A percentile compares a stretch with the other conserved stretches of the same genome.
phyloP scores from a whole-genome alignment of 2,888 invertebrate species.

The Ormyrus nitidulus region DNA sequence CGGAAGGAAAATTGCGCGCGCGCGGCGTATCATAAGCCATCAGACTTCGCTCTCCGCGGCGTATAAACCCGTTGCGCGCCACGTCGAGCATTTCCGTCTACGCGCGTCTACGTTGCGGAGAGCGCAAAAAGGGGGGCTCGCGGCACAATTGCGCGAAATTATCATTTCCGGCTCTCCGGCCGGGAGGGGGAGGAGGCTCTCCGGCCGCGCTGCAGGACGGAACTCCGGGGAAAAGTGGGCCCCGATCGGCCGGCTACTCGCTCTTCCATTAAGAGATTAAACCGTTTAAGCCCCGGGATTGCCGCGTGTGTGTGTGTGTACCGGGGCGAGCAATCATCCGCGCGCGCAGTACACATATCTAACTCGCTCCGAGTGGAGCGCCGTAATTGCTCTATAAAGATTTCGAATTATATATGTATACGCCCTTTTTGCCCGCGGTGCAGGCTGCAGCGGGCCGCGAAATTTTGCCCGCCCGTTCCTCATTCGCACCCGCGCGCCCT shows the following conservation, averaged over 20 bases:
- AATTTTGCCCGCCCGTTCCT: background rate
- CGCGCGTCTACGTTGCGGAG: too few relatives aligned
- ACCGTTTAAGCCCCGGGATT: conserved; percentile 40
- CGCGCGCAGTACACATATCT: too few relatives aligned
- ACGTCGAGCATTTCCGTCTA: conserved; percentile 33
- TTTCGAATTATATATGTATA: conserved; percentile 13
- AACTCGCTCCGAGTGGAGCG: background rate
- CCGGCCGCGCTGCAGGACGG: conserved; percentile 10
- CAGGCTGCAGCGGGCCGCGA: background rate
- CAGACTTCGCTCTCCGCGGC: background rate
- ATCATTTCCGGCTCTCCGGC: conserved; percentile 50
- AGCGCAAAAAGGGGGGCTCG: conserved; percentile 4
- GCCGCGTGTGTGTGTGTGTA: background rate
- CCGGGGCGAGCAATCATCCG: background rate
- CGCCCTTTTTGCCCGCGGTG: too few relatives aligned
- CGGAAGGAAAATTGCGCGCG: conserved; percentile 26
- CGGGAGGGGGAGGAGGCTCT: background rate
- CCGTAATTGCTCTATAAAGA: conserved; percentile 31
- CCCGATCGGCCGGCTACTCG: conserved; percentile 55
- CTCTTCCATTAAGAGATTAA: conserved; percentile 56
- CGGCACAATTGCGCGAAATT: conserved; percentile 52
- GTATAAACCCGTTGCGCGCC: background rate
- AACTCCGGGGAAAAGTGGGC: conserved; percentile 53
- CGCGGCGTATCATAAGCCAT: background rate
- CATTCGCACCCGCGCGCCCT: too few relatives aligned